A percentile compares a stretch with the other conserved stretches of the same genome.
Conservation (phyloP, 2,888 invertebrate genomes). For the Xestia rhomboidea region DNA sequence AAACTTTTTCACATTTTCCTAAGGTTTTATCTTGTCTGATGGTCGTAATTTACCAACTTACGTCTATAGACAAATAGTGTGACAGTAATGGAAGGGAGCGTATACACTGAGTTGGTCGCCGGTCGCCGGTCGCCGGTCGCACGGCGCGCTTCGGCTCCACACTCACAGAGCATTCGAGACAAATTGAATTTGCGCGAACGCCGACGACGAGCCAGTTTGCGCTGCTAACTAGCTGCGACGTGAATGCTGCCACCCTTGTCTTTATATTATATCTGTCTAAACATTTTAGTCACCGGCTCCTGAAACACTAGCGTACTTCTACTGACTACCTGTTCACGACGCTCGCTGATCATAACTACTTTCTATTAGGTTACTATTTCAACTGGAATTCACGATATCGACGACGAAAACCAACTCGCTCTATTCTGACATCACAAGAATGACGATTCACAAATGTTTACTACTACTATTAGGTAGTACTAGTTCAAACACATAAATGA, state of each 20-base stretch:
- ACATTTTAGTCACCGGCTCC: conserved; percentile 70
- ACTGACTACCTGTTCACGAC: conserved; percentile 52
- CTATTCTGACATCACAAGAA: neutral
- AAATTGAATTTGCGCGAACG: conserved; percentile 89
- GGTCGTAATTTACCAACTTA: conserved; percentile 65
- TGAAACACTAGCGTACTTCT: conserved; percentile 52
- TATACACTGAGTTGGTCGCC: conserved; percentile 64
- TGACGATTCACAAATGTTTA: neutral
- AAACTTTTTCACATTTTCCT: conserved; percentile 54
- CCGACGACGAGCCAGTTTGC: conserved; percentile 87
- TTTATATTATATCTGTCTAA: conserved; percentile 82
- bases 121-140: conserved; percentile 55
- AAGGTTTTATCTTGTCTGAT: conserved; percentile 58
- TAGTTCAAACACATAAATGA: neutral
- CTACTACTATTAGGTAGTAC: neutral
- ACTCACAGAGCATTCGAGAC: conserved; percentile 81
- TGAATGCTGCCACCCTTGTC: conserved; percentile 83
- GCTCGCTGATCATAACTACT: conserved; percentile 46
- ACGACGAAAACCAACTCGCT: neutral
- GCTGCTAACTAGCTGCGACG: conserved; percentile 89
- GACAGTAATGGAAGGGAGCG: conserved; percentile 70
- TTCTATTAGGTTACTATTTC: conserved; percentile 25
- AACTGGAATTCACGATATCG: conserved; percentile 13
- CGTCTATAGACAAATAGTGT: conserved; percentile 67
- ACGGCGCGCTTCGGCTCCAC: conserved; percentile 67